Conservation (phyloP, 2,888 invertebrate species). For the Drepana falcataria region DNA sequence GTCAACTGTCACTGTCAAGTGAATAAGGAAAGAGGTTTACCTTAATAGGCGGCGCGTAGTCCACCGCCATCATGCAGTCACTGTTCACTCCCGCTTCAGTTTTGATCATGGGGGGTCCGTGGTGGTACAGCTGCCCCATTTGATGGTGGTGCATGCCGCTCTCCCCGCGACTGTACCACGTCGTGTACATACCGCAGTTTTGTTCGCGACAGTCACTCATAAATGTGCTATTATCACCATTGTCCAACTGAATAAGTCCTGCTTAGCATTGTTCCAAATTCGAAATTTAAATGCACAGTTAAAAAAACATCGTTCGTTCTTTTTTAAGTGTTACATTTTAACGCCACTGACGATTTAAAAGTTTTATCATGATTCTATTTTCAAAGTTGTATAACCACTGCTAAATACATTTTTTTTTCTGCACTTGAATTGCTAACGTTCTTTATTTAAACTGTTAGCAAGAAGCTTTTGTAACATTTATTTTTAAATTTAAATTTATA, state of each 20-base stretch:
- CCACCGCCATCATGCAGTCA: constrained; percentile 83
- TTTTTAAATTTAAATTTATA: constrained; percentile 12
- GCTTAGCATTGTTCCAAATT: constrained; percentile 10
- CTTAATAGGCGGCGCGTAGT: constrained; percentile 82
- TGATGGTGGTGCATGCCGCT: constrained; percentile 75
- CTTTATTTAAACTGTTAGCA: not conserved
- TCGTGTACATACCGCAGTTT: constrained; percentile 72
- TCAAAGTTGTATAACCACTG: not conserved
- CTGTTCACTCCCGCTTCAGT: constrained; percentile 80
- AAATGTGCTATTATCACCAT: constrained; percentile 49
- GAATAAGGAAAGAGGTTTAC: constrained; percentile 49
- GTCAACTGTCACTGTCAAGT: too few relatives aligned
- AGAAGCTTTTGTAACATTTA: not conserved
- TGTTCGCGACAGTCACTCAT: constrained; percentile 69
- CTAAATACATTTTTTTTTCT: constrained; percentile 14
- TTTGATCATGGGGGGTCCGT: constrained; percentile 79
- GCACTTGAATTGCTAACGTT: constrained; percentile 4
- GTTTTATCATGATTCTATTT: not conserved
- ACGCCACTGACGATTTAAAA: not conserved
- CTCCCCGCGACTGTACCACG: constrained; percentile 76
- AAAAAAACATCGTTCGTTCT: not conserved
- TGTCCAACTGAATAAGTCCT: constrained; percentile 24
- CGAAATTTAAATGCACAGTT: not conserved
- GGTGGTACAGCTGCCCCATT: constrained; percentile 76
- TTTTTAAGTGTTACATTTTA: not conserved